Percentiles rank a stretch among this genome's conserved stretches.
Conservation (phyloP, 2,888 invertebrate species). For the Pogonocherus hispidulus region DNA sequence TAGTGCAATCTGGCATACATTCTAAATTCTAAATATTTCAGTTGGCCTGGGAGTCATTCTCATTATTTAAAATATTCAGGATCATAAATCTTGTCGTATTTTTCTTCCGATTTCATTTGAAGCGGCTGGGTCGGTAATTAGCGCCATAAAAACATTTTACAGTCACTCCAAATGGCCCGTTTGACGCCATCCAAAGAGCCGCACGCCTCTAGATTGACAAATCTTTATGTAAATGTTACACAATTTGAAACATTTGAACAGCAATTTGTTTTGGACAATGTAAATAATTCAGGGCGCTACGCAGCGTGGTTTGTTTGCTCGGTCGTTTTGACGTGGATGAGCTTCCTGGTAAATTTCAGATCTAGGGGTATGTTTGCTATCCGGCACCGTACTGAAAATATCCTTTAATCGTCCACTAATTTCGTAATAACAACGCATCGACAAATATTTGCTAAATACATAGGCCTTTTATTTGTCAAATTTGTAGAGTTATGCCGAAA, state of each 20-base stretch:
- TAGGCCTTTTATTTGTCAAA: conserved; percentile 2
- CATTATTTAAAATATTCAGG: not conserved
- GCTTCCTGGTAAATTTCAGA: not conserved
- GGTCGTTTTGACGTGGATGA: not conserved
- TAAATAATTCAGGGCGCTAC: conserved; percentile 9
- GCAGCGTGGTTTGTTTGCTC: conserved; percentile 9
- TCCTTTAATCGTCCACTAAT: conserved; percentile 16
- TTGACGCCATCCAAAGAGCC: not conserved
- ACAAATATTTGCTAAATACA: not conserved
- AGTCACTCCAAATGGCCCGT: not conserved
- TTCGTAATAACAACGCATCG: not conserved
- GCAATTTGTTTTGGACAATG: conserved; percentile 22
- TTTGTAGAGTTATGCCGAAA: not conserved
- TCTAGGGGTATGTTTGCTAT: conserved; percentile 9
- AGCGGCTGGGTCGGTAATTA: not conserved
- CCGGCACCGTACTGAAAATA: not conserved
- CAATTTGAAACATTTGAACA: conserved; percentile 19
- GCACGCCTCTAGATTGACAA: conserved; percentile 7
- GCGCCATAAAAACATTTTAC: conserved; percentile 1
- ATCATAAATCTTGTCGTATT: conserved; percentile 11
- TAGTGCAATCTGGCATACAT: not conserved
- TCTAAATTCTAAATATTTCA: not conserved
- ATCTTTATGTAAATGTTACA: conserved; percentile 26
- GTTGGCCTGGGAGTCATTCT: not conserved
- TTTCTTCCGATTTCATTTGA: conserved; percentile 8